A percentile compares a stretch with the other conserved stretches of the same genome.
Conservation (phyloP, 1,140 invertebrate genomes). For the Ceratina calcarata region DNA sequence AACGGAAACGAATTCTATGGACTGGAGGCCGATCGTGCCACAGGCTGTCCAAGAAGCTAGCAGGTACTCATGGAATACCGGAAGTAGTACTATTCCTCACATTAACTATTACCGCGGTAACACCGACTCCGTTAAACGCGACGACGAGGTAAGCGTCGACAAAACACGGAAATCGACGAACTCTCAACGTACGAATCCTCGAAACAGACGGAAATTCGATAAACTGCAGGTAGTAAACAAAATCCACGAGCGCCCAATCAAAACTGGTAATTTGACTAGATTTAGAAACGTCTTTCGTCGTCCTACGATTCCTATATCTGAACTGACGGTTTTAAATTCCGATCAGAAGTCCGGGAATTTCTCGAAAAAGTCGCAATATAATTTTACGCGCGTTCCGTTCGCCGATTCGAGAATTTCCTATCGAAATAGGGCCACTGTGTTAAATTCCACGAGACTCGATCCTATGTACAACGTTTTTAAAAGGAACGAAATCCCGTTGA, state of each 20-base stretch:
- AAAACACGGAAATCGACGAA: background rate
- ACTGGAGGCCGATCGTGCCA: conserved; percentile 48
- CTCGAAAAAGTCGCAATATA: background rate
- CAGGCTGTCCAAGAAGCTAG: conserved; percentile 66
- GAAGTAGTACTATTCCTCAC: conserved; percentile 69
- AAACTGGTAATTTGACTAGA: background rate
- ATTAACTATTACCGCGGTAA: conserved; percentile 59
- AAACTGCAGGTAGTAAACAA: background rate
- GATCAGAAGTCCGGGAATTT: background rate
- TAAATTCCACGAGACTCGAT: background rate
- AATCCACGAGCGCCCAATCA: background rate
- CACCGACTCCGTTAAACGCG: conserved; percentile 17
- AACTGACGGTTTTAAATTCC: background rate
- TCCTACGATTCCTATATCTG: background rate
- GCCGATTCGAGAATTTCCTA: background rate
- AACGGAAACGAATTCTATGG: conserved; percentile 1
- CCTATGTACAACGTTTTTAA: background rate
- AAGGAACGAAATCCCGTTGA: conserved; percentile 17
- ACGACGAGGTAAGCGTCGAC: conserved; percentile 3
- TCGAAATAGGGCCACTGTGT: background rate
- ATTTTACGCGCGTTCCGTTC: background rate
- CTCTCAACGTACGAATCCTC: background rate
- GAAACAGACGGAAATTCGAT: background rate
- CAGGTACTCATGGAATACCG: conserved; percentile 75
- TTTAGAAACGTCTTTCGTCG: background rate